A percentile compares a stretch with the other conserved stretches of the same genome.
Conservation (phyloP, 2,888 invertebrate species). For the Galerucella calmariensis region DNA sequence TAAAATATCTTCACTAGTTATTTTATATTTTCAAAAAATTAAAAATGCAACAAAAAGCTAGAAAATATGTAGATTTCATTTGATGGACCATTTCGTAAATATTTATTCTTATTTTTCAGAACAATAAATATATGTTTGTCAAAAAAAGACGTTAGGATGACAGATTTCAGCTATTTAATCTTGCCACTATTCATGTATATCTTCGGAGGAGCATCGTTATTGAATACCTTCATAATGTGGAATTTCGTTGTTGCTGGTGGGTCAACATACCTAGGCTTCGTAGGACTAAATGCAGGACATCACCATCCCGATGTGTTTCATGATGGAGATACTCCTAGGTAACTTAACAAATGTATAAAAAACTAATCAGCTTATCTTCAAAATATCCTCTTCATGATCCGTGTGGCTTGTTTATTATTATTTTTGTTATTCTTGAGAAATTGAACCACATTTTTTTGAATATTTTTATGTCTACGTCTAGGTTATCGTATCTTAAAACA, state of each 20-base stretch:
- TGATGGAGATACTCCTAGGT: slow-evolving; percentile 80
- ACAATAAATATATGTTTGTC: background rate
- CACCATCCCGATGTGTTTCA: slow-evolving; percentile 85
- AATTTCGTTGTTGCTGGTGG: slow-evolving; percentile 70
- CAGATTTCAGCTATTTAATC: slow-evolving; percentile 63
- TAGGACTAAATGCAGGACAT: slow-evolving; percentile 81
- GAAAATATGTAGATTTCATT: background rate
- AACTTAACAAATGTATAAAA: slow-evolving; percentile 34
- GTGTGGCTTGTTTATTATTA: no score
- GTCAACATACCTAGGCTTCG: slow-evolving; percentile 72
- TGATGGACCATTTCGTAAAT: background rate
- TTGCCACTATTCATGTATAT: slow-evolving; percentile 52
- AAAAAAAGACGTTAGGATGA: slow-evolving; percentile 41
- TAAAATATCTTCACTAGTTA: no score
- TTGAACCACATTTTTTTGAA: no score
- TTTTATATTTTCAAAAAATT: no score
- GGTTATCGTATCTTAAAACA: no score
- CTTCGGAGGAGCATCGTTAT: slow-evolving; percentile 21
- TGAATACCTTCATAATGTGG: slow-evolving; percentile 68
- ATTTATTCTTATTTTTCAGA: slow-evolving; percentile 6
- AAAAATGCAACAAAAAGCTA: no score
- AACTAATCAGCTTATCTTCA: no score
- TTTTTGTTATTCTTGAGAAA: no score
- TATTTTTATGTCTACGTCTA: no score
- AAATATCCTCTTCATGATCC: no score